Evolutionary conservation across 1,140 invertebrate genomes (phyloP), one percentile per base, ranked within the genome.

Genomic region (Stenopsyche tienmushanensis): DNA sequence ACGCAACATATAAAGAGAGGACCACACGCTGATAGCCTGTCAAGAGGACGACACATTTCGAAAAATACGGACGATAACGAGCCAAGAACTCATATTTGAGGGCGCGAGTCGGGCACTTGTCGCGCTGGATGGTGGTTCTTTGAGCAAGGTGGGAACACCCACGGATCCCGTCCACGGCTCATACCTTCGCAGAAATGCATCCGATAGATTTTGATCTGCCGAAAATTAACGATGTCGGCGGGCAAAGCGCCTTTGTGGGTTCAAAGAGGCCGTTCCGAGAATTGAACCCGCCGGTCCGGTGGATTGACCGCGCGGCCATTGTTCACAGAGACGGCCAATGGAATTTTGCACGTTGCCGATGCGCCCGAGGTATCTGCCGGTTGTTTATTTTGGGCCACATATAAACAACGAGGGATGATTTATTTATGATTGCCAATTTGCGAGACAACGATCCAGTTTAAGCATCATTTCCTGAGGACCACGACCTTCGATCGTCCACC

Each of bases 181-280:
- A 15, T 15, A 24, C 23, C 23, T 57, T 57, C 54, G 54, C 34
- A 57, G 34, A 57, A 57, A 20, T 42, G 54, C 54, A 57, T 57
- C 53, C 13, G 15, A 8, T 18, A 57, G 54, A 57, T 57, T 57
- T 24, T 13, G 34, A 57, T 57, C 54, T 42, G 54, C 13, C 39
- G 54, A 57, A 57, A 57, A 57, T 57, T 39, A 57, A 57, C 29
- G 54, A 57, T 13, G 29, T 5, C 29, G 29, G 29, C 29, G 50
- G n/a, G 54, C 39, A 20, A 23, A 13, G 15, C 17, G 41, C n/a
- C n/a, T n/a, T n/a, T n/a, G n/a, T n/a, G n/a, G n/a, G n/a, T n/a
- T 47, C 59, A 62, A 62, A 62, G 59, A 21, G 15, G 24, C 49
- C 59, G 26, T 62, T 62, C 59, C 47, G 10, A 18, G 59, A 62